Conservation (phyloP, 2,797 vertebrate genomes). For the Ctenosaura bakeri region DNA sequence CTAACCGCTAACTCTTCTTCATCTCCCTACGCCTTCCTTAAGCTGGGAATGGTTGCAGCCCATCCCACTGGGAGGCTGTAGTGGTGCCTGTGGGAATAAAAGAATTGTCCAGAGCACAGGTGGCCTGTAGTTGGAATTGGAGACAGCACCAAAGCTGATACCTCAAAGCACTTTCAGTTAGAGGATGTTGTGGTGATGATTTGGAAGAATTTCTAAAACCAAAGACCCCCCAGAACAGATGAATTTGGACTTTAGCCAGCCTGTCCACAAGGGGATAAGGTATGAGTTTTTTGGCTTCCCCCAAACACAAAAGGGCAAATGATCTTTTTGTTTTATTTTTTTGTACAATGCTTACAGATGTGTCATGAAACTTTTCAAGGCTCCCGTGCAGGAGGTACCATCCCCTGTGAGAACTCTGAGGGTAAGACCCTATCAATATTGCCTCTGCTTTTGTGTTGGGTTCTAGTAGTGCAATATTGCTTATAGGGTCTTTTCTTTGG, state of each 20-base stretch:
- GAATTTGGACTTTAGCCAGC: neutral
- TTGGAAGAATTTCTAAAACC: constrained; percentile 45
- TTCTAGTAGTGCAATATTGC: constrained; percentile 98
- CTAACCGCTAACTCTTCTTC: too few species aligned
- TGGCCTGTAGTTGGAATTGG: too few species aligned
- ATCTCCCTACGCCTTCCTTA: neutral
- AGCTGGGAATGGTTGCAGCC: neutral
- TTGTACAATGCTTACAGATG: constrained; percentile 71
- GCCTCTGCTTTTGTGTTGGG: constrained; percentile 92
- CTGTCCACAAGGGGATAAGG: neutral
- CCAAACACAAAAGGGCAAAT: too few species aligned
- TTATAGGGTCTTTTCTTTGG: constrained; percentile 96
- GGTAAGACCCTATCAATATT: constrained; percentile 96
- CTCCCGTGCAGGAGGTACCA: constrained; percentile 69
- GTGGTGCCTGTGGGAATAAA: neutral
- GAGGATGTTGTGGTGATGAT: neutral
- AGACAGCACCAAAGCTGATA: too few species aligned
- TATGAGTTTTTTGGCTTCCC: neutral
- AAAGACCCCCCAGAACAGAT: constrained; percentile 33
- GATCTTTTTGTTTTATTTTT: neutral
- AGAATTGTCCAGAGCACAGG: too few species aligned
- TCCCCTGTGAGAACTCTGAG: constrained; percentile 81
- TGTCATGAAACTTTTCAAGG: constrained; percentile 55
- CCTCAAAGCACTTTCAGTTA: too few species aligned
- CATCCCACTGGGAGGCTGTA: too few species aligned